These are phyloP conservation scores for Etheostoma perlongum DNA, from an alignment of 2,797 vertebrate genomes.

Conservation along the genomic window DNA sequence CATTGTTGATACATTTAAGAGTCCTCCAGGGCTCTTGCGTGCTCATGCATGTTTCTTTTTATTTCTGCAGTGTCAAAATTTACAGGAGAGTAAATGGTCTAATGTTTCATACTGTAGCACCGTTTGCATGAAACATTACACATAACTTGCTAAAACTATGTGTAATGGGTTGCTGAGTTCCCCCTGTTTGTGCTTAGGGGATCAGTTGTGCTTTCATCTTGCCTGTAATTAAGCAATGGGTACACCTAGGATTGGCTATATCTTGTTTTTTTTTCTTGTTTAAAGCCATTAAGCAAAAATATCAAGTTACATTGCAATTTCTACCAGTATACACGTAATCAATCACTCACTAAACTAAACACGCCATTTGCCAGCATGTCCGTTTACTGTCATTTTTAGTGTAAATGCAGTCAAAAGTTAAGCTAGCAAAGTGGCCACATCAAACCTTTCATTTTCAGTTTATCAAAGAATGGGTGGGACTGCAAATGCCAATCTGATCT, in stretches of 20 bases:
- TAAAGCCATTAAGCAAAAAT: neutral
- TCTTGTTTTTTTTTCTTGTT: neutral
- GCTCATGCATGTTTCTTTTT: neutral
- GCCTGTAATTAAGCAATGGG: neutral
- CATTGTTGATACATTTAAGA: neutral
- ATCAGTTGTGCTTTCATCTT: neutral
- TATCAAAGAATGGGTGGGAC: neutral
- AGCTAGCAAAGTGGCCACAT: neutral
- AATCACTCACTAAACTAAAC: neutral
- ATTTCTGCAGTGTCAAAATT: neutral
- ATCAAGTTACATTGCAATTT: neutral
- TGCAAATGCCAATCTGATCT: neutral
- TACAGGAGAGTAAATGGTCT: neutral
- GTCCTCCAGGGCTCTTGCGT: neutral
- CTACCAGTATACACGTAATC: neutral
- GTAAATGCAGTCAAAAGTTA: neutral
- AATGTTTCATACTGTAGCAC: neutral
- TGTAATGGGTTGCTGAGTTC: neutral
- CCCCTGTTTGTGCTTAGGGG: neutral
- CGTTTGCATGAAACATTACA: neutral
- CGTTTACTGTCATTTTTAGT: neutral
- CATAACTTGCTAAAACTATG: neutral
- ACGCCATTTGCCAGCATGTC: neutral
- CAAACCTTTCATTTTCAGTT: slow-evolving; percentile 8
- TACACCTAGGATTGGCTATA: neutral